Conservation (phyloP, 2,888 invertebrate species). For the Balanococcus diminutus region DNA sequence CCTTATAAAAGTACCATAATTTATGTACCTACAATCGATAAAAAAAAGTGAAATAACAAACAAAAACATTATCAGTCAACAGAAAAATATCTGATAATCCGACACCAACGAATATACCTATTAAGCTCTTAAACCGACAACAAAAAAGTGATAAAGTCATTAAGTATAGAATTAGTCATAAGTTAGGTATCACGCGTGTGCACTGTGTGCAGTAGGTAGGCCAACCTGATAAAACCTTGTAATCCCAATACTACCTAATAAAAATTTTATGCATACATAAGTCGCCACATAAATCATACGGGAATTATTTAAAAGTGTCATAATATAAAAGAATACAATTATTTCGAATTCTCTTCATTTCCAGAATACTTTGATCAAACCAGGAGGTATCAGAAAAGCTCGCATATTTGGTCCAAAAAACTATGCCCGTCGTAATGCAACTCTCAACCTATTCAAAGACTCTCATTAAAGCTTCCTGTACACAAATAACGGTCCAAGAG, state of each 20-base stretch:
- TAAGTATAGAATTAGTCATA: background rate
- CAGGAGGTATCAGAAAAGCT: no score
- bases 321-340: background rate
- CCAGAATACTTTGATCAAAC: background rate
- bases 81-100: background rate
- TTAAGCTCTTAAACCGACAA: background rate
- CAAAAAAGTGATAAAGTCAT: conserved; percentile 11
- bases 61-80: background rate
- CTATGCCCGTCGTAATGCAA: background rate
- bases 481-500: no score
- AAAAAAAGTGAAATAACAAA: background rate
- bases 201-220: background rate
- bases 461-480: background rate
- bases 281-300: background rate
- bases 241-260: background rate
- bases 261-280: background rate
- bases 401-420: no score
- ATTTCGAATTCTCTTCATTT: background rate
- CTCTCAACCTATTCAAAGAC: background rate
- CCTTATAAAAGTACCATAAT: background rate
- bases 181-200: background rate
- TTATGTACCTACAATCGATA: background rate
- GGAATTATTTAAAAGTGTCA: background rate
- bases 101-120: background rate
- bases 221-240: background rate